Conservation (phyloP, 2,797 vertebrate genomes). For the Sebastes hubbsi region DNA sequence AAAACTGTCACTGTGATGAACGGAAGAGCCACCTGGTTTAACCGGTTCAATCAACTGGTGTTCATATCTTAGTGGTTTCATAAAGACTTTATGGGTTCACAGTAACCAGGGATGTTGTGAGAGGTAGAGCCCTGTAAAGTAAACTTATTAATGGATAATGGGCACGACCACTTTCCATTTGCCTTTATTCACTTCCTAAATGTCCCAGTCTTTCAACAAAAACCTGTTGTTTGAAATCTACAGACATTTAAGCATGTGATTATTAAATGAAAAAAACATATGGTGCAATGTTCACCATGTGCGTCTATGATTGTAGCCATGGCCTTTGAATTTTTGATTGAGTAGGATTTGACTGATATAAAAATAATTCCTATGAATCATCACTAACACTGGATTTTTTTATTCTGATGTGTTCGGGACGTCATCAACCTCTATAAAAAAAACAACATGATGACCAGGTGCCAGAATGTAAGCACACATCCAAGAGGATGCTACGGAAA, state of each 20-base stretch:
- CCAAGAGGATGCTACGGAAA: no score
- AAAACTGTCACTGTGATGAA: constrained; percentile 20
- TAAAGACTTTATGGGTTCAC: constrained; percentile 1
- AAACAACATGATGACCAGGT: no score
- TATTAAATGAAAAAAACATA: not conserved
- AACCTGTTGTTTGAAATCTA: not conserved
- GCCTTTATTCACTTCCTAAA: not conserved
- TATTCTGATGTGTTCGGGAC: not conserved
- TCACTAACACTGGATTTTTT: not conserved
- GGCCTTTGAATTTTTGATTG: not conserved
- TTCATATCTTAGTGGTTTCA: constrained; percentile 1
- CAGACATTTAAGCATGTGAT: not conserved
- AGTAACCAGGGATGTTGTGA: not conserved
- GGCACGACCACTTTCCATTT: not conserved
- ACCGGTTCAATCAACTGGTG: constrained; percentile 22
- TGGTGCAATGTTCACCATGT: not conserved
- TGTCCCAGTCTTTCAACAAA: not conserved
- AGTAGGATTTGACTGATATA: not conserved
- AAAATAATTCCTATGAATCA: not conserved
- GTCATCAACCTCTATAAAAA: not conserved
- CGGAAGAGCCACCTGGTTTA: constrained; percentile 1
- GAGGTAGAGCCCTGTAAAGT: not conserved
- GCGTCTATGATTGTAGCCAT: no score
- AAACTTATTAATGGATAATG: not conserved
- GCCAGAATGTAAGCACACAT: not conserved